These are phyloP conservation scores for Belonocnema kinseyi DNA, from an alignment of 1,140 invertebrate species.

Conservation along the genomic window DNA sequence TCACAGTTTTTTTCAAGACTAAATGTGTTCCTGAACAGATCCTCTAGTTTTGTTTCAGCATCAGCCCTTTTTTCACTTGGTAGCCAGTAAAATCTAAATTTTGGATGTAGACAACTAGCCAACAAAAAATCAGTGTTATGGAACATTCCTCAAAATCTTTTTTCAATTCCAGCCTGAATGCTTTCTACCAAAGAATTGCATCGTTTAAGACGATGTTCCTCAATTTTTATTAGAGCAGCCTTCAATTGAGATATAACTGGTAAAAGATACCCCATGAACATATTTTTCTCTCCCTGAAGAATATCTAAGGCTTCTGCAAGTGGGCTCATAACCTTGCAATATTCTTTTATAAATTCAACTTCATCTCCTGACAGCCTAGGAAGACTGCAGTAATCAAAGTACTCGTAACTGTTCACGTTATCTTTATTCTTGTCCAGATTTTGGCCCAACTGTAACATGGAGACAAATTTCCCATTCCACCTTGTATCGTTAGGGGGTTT, in stretches of 20 bases:
- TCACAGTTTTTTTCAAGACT: background rate
- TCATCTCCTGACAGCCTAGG: conserved; percentile 30
- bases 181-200: background rate
- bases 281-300: conserved; percentile 31
- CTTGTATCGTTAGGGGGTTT: conserved; percentile 35
- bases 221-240: background rate
- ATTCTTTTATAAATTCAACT: conserved; percentile 14
- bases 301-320: conserved; percentile 29
- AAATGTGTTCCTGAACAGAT: too few species aligned
- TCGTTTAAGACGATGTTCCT: conserved; percentile 14
- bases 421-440: conserved; percentile 1
- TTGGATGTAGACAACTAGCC: too few species aligned
- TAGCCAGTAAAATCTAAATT: too few species aligned
- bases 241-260: conserved; percentile 11
- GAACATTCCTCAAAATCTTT: too few species aligned
- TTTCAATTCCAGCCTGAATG: conserved; percentile 19
- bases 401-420: conserved; percentile 15
- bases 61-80: too few species aligned
- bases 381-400: conserved; percentile 34
- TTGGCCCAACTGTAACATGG: conserved; percentile 8
- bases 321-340: conserved; percentile 35
- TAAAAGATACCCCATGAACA: conserved; percentile 34
- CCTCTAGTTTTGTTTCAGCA: too few species aligned
- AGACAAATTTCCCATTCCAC: conserved; percentile 30
- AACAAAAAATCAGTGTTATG: too few species aligned